These are phyloP conservation scores for Parambassis ranga DNA, from an alignment of 2,797 vertebrate species.

Conservation along the genomic window DNA sequence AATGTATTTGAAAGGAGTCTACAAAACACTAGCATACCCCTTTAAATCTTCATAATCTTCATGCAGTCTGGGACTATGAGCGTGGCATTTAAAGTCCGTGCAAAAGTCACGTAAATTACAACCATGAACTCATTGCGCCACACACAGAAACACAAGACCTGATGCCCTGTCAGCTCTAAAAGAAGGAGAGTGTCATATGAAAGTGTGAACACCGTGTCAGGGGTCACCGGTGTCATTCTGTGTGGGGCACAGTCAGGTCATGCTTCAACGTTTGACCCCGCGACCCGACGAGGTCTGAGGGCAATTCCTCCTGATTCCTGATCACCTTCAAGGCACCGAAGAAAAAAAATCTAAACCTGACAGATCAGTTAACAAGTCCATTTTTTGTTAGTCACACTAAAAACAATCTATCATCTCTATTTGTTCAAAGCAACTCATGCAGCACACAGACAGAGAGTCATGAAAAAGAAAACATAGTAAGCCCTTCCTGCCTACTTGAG, in stretches of 20 bases:
- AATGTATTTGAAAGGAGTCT: neutral
- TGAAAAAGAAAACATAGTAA: slow-evolving; percentile 21
- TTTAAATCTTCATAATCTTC: neutral
- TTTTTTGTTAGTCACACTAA: slow-evolving; percentile 1
- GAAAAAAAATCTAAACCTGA: neutral
- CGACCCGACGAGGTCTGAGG: slow-evolving; percentile 7
- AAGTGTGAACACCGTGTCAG: slow-evolving; percentile 40
- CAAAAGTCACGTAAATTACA: slow-evolving; percentile 11
- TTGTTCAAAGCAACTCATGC: slow-evolving; percentile 4
- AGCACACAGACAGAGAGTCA: slow-evolving; percentile 25
- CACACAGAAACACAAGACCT: neutral
- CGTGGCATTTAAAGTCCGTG: neutral
- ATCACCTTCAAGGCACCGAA: neutral
- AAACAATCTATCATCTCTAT: slow-evolving; percentile 27
- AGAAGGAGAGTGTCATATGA: slow-evolving; percentile 12
- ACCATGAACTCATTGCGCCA: neutral
- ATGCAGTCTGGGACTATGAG: neutral
- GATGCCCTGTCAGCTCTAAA: slow-evolving; percentile 9
- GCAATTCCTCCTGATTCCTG: slow-evolving; percentile 29
- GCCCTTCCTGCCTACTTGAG: slow-evolving; percentile 31
- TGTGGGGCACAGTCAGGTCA: slow-evolving; percentile 58
- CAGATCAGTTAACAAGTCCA: neutral
- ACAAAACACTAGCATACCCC: neutral
- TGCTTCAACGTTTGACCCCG: slow-evolving; percentile 51
- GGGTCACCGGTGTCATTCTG: slow-evolving; percentile 31